phyloP scores from a whole-genome alignment of 2,113 vertebrate species.

The Mellivora capensis region DNA sequence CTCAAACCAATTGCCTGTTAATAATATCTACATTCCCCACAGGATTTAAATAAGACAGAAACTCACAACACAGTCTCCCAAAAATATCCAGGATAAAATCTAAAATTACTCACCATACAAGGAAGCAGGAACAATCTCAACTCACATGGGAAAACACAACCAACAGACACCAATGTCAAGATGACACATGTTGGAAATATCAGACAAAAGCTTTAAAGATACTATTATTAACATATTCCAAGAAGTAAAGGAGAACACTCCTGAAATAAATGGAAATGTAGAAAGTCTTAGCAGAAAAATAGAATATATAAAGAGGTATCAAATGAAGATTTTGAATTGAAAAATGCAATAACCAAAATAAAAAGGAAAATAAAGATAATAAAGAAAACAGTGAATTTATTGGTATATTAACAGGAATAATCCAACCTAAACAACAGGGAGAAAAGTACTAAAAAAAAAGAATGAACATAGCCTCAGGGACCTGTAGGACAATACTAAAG shows the following conservation, averaged over 20 bases:
- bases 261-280: background rate
- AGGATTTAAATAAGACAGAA: background rate
- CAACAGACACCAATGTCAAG: background rate
- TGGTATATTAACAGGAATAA: background rate
- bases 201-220: background rate
- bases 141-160: background rate
- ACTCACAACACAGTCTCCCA: background rate
- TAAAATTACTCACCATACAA: background rate
- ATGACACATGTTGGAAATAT: background rate
- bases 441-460: background rate
- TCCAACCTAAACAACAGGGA: background rate
- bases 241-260: background rate
- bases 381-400: background rate
- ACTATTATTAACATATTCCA: background rate
- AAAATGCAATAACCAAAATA: background rate
- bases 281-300: background rate
- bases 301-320: background rate
- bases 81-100: conserved; percentile 30
- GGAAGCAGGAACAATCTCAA: background rate
- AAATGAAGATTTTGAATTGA: background rate
- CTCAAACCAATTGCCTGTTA: background rate
- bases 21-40: background rate
- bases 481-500: background rate
- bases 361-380: background rate
- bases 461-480: background rate